Percentiles rank a stretch among this genome's conserved stretches.
phyloP scores from a whole-genome alignment of 2,113 vertebrate genomes.

The Megaleporinus macrocephalus region DNA sequence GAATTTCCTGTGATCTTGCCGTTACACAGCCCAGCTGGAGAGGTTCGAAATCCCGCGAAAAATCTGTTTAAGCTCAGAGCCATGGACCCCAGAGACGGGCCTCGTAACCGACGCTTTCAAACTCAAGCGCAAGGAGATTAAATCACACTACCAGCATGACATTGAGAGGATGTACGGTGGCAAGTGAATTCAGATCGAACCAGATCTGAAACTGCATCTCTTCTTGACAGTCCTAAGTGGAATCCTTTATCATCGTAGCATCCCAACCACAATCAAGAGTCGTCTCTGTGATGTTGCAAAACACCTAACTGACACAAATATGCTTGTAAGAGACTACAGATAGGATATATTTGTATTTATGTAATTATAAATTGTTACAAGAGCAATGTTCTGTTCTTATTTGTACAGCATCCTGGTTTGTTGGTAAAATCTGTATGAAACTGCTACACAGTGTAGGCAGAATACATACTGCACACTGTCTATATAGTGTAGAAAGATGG shows the following conservation, averaged over 20 bases:
- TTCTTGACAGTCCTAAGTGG: neutral
- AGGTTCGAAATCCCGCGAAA: slow-evolving; percentile 94
- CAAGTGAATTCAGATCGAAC: slow-evolving; percentile 68
- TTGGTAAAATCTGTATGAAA: neutral
- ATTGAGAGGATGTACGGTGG: slow-evolving; percentile 92
- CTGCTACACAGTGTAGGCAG: neutral
- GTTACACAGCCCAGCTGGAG: slow-evolving; percentile 85
- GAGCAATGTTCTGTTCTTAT: neutral
- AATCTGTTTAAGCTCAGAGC: slow-evolving; percentile 88
- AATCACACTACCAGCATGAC: slow-evolving; percentile 86
- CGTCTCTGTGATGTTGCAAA: neutral
- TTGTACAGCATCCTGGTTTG: neutral
- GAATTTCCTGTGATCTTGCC: neutral
- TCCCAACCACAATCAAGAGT: neutral
- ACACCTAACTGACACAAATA: neutral
- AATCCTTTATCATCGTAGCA: neutral
- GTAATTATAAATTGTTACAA: neutral
- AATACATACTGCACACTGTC: neutral
- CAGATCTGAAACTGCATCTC: neutral
- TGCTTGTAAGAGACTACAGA: neutral
- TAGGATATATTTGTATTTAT: neutral
- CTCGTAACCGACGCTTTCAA: slow-evolving; percentile 97
- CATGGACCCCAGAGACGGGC: slow-evolving; percentile 95
- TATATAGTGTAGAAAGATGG: neutral
- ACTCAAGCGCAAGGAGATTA: slow-evolving; percentile 93